These are phyloP conservation scores for Lethenteron camtschaticum DNA, from an alignment of 2,113 vertebrate species.

Conservation along the genomic window DNA sequence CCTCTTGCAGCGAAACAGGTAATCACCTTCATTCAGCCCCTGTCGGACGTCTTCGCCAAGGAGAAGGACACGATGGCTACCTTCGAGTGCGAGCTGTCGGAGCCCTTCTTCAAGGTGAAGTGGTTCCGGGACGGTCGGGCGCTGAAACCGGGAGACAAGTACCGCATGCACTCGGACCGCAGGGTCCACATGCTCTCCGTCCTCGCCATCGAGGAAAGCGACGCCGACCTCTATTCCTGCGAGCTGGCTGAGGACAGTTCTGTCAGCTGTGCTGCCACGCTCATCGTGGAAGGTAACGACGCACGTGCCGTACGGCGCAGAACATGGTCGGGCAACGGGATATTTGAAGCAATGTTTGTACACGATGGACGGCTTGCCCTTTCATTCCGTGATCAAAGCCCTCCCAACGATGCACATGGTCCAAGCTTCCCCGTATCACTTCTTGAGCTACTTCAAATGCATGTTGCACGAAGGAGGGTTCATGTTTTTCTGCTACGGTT, in stretches of 20 bases:
- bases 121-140: conserved; percentile 65
- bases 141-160: conserved; percentile 72
- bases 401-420: too few relatives aligned
- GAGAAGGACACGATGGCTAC: conserved; percentile 79
- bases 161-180: conserved; percentile 86
- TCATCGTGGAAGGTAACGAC: conserved; percentile 62
- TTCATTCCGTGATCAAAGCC: too few relatives aligned
- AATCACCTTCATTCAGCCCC: conserved; percentile 45
- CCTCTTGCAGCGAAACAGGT: conserved; percentile 42
- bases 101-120: conserved; percentile 86
- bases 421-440: too few relatives aligned
- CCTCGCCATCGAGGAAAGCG: conserved; percentile 39
- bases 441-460: too few relatives aligned
- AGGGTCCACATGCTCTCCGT: conserved; percentile 86
- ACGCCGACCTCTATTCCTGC: conserved; percentile 63
- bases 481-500: too few relatives aligned
- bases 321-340: conserved; percentile 5
- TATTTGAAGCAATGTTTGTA: too few relatives aligned
- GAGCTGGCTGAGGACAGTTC: conserved; percentile 43
- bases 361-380: too few relatives aligned
- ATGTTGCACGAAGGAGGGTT: too few relatives aligned
- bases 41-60: conserved; percentile 51
- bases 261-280: conserved; percentile 50
- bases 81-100: conserved; percentile 91
- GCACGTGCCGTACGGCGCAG: too few relatives aligned